phyloP scores from a whole-genome alignment of 2,888 invertebrate genomes.

The Scaptomyza flava region DNA sequence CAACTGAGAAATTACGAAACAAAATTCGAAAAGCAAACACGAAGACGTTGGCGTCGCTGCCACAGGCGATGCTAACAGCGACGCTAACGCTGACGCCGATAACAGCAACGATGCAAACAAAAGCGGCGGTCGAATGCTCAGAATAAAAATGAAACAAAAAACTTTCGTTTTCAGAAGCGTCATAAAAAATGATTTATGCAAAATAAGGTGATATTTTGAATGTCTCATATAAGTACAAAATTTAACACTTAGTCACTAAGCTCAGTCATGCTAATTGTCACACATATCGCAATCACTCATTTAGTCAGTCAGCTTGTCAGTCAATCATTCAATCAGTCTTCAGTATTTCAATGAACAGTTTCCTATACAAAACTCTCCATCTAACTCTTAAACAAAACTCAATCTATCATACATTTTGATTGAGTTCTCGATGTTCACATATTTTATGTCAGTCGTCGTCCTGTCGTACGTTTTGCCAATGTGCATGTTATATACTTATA shows the following conservation, averaged over 20 bases:
- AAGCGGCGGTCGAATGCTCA: conserved; percentile 16
- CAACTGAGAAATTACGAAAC: conserved; percentile 34
- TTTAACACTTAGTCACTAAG: conserved; percentile 38
- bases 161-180: conserved; percentile 39
- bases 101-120: neutral
- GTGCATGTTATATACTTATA: conserved; percentile 39
- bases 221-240: conserved; percentile 34
- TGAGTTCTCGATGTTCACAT: conserved; percentile 22
- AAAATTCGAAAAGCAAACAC: conserved; percentile 21
- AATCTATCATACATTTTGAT: conserved; percentile 43
- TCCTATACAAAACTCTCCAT: conserved; percentile 10
- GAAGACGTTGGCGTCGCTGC: neutral
- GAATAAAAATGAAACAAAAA: conserved; percentile 21
- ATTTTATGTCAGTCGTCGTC: conserved; percentile 5
- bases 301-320: conserved; percentile 35
- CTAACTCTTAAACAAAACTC: conserved; percentile 21
- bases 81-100: no score
- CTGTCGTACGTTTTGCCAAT: conserved; percentile 24
- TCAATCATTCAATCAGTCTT: conserved; percentile 37
- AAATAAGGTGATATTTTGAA: conserved; percentile 35
- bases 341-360: conserved; percentile 10
- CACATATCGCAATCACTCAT: conserved; percentile 32
- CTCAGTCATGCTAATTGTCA: conserved; percentile 29
- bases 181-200: conserved; percentile 27
- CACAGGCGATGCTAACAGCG: neutral